These are phyloP conservation scores for Xylota segnis DNA, from an alignment of 2,888 invertebrate genomes.

Conservation along the genomic window DNA sequence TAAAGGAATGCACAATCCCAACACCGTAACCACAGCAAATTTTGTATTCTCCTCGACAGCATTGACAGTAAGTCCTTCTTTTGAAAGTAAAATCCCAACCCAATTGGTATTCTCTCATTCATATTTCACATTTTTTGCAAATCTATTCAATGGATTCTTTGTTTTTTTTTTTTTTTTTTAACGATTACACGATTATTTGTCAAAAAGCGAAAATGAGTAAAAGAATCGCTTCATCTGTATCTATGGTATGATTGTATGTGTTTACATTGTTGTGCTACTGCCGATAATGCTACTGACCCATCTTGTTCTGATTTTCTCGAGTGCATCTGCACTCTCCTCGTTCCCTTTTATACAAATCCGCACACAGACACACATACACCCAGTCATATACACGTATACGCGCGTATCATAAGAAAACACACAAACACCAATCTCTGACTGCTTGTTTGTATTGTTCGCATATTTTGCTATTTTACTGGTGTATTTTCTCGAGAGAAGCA, in stretches of 20 bases:
- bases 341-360: conserved; percentile 26
- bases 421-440: conserved; percentile 11
- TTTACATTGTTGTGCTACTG: conserved; percentile 74
- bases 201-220: conserved; percentile 64
- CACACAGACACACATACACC: conserved; percentile 5
- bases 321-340: conserved; percentile 73
- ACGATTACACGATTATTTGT: conserved; percentile 75
- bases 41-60: conserved; percentile 53
- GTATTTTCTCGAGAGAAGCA: conserved; percentile 46
- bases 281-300: conserved; percentile 77
- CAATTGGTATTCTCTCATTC: conserved; percentile 62
- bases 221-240: conserved; percentile 63
- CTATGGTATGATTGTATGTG: conserved; percentile 58
- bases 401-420: not conserved
- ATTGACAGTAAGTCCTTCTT: conserved; percentile 50
- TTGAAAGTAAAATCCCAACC: conserved; percentile 48
- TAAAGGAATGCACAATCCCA: conserved; percentile 34
- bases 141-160: conserved; percentile 64
- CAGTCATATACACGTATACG: not conserved
- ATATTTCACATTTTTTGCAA: conserved; percentile 57
- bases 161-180: conserved; percentile 17
- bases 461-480: conserved; percentile 35
- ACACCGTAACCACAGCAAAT: conserved; percentile 49
- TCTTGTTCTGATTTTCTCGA: conserved; percentile 75
- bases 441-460: conserved; percentile 18